Conservation (phyloP, 2,888 invertebrate genomes). For the Ashinkailepas kermadecensis region DNA sequence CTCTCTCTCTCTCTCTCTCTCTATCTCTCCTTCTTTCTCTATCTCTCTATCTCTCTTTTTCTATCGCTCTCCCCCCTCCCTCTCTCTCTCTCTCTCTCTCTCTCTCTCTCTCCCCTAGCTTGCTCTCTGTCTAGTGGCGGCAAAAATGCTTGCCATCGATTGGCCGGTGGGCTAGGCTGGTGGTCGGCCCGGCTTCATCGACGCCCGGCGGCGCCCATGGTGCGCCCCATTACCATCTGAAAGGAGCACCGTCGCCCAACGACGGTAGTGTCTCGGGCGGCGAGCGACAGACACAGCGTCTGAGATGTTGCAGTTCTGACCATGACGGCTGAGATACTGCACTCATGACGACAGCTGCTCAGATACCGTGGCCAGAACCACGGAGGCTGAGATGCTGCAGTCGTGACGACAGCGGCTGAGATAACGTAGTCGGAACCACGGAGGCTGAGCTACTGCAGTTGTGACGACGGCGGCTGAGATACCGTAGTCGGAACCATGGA, state of each 20-base stretch:
- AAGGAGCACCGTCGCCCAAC: background rate
- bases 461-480: too few species aligned
- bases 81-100: background rate
- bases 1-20: background rate
- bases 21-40: slow-evolving; percentile 7
- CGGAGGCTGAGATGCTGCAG: too few species aligned
- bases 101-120: background rate
- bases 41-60: background rate
- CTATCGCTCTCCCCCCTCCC: too few species aligned
- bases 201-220: background rate
- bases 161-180: background rate
- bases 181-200: background rate
- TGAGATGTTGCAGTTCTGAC: too few species aligned
- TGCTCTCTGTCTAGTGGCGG: background rate
- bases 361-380: too few species aligned
- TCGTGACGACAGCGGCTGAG: too few species aligned
- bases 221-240: background rate
- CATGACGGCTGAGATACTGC: too few species aligned
- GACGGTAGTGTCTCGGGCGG: background rate
- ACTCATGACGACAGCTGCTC: too few species aligned
- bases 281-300: background rate
- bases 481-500: too few species aligned
- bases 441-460: too few species aligned
- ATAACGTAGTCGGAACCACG: too few species aligned
- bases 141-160: background rate